Percentiles rank a stretch among this genome's conserved stretches.
These are phyloP conservation scores for Atethmia centrago DNA, from an alignment of 2,888 invertebrate species.

Conservation along the genomic window DNA sequence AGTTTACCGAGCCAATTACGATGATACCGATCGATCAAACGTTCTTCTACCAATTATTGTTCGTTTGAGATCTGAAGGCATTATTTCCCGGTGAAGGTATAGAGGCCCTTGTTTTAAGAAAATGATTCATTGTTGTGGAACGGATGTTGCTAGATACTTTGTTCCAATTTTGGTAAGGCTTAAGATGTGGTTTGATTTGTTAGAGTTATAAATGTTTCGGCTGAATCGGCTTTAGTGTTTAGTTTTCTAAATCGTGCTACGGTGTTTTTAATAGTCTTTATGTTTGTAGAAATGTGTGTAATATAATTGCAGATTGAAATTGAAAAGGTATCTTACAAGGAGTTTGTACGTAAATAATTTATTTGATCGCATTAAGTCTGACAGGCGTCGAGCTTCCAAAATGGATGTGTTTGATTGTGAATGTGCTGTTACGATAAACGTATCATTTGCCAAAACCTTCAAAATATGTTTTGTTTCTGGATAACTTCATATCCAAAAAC, in stretches of 20 bases:
- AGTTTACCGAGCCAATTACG: slow-evolving; percentile 83
- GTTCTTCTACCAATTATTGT: slow-evolving; percentile 77
- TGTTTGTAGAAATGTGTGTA: too few relatives aligned
- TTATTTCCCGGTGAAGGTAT: slow-evolving; percentile 74
- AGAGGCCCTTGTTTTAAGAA: slow-evolving; percentile 63
- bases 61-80: slow-evolving; percentile 73
- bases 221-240: slow-evolving; percentile 6
- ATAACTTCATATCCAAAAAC: background rate
- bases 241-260: slow-evolving; percentile 13
- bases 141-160: slow-evolving; percentile 60
- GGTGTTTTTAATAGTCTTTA: background rate
- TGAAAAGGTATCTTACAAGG: background rate
- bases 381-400: slow-evolving; percentile 35
- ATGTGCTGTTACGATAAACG: too few relatives aligned
- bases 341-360: slow-evolving; percentile 22
- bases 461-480: too few relatives aligned
- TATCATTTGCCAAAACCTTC: background rate
- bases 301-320: slow-evolving; percentile 15
- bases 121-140: slow-evolving; percentile 66
- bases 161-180: slow-evolving; percentile 51
- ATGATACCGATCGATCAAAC: slow-evolving; percentile 81
- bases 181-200: slow-evolving; percentile 15
- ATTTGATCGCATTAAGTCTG: slow-evolving; percentile 25
- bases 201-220: slow-evolving; percentile 16
- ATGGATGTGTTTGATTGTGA: too few relatives aligned